Evolutionary conservation across 1,140 invertebrate genomes (phyloP), one percentile per base, ranked within the genome.

Genomic region (Aleiodes sp.): DNA sequence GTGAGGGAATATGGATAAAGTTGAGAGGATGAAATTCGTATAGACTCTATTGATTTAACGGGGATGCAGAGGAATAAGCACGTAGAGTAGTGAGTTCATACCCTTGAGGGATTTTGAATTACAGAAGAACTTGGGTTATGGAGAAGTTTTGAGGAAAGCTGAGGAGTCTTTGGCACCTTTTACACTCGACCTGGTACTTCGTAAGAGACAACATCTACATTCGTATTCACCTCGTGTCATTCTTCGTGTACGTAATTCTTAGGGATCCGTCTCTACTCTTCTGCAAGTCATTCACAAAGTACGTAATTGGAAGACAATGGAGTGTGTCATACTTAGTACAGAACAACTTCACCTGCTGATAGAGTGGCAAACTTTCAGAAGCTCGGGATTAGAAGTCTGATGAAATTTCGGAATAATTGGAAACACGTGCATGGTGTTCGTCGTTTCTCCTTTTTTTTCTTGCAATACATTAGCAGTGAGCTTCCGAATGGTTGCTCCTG

Each of bases 11-110:
- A 24, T 46, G 2, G 6, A n/a, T 14, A 7, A 26, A 52, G 19
- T 24, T 21, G 21, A 24, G 46, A 19, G 4, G 16, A 16, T 9
- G 46, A 16, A n/a, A 52, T 24, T 52, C 6, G 21, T 19, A 52
- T 52, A 52, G 46, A 52, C 46, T 24, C 21, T 21, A 52, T 52
- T 52, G 46, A 24, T 52, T 52, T 21, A 24, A 16, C 10, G 46
- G 1, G 46, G 19, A 52, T 9, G 46, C 46, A 6, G 46, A 21
- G 12, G 46, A 52, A 52, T 52, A 21, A 52, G 21, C 46, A 52
- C 46, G 46, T 52, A 52, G 46, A 52, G 21, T 52, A 16, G 26
- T 24, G 46, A 52, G 46, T 52, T 52, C 46, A 52, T 52, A 16
- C 19, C 46, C 46, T 52, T 16, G 46, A 52, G 46, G 19, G 46